Evolutionary conservation across 2,113 vertebrate species (phyloP).

Genomic region (Fulmarus glacialis): DNA sequence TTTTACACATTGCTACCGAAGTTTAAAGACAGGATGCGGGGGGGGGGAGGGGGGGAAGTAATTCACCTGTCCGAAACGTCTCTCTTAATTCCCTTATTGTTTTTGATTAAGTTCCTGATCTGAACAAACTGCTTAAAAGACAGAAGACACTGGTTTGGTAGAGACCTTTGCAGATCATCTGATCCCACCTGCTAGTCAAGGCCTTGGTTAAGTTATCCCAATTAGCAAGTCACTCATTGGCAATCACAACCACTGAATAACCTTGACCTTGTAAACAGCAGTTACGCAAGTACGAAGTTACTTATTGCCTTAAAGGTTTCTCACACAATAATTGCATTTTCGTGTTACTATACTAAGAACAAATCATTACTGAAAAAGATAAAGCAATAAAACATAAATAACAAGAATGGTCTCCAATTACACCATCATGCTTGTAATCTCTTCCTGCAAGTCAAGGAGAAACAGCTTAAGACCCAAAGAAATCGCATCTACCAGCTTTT

Average conservation of each 20-base stretch:
- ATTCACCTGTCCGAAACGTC: background rate
- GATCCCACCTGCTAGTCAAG: background rate
- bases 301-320: background rate
- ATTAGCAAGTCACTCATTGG: background rate
- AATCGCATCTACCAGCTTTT: background rate
- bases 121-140: background rate
- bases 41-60: fast-evolving
- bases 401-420: background rate
- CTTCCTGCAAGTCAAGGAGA: background rate
- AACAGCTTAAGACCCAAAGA: background rate
- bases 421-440: background rate
- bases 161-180: background rate
- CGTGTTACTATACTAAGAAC: background rate
- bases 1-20: background rate
- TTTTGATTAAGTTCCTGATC: background rate
- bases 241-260: background rate
- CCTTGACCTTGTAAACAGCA: background rate
- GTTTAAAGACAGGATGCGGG: background rate
- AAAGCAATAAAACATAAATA: background rate
- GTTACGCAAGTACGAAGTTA: background rate
- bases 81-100: fast-evolving
- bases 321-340: background rate
- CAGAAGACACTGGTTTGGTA: background rate
- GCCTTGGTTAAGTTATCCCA: background rate
- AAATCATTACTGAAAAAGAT: background rate